Conservation (phyloP, 2,888 invertebrate genomes). For the Chirona hameri region DNA sequence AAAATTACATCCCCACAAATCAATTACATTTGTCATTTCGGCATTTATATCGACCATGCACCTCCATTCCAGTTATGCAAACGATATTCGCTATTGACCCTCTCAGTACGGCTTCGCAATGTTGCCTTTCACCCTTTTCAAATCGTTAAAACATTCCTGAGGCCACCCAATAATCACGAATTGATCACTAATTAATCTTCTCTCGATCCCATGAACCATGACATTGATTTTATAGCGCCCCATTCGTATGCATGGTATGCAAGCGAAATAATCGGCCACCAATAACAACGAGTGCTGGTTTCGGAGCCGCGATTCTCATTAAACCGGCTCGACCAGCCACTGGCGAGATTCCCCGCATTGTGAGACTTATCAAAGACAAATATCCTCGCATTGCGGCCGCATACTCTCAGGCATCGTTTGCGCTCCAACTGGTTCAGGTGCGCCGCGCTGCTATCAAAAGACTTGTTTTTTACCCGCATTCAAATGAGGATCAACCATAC, state of each 20-base stretch:
- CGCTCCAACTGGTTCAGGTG: neutral
- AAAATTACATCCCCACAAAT: no score
- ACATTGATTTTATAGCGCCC: neutral
- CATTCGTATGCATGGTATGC: neutral
- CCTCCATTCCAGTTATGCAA: no score
- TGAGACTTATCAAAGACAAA: neutral
- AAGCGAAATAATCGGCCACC: neutral
- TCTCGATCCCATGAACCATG: neutral
- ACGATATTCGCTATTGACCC: no score
- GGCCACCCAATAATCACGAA: neutral
- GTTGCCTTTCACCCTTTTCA: neutral
- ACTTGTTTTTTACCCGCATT: conserved; percentile 4
- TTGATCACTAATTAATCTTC: neutral
- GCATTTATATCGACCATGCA: no score
- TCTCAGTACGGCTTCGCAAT: no score
- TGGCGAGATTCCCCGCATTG: neutral
- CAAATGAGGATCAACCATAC: conserved; percentile 22
- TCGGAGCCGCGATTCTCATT: neutral
- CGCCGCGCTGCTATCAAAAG: neutral
- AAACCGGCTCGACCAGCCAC: neutral
- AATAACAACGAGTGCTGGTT: neutral
- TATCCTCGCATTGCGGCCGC: neutral
- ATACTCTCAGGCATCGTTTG: neutral
- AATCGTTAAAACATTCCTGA: neutral
- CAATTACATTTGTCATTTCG: no score